Evolutionary conservation across 2,888 invertebrate species (phyloP).

Genomic region (Agrilus cyanescens): DNA sequence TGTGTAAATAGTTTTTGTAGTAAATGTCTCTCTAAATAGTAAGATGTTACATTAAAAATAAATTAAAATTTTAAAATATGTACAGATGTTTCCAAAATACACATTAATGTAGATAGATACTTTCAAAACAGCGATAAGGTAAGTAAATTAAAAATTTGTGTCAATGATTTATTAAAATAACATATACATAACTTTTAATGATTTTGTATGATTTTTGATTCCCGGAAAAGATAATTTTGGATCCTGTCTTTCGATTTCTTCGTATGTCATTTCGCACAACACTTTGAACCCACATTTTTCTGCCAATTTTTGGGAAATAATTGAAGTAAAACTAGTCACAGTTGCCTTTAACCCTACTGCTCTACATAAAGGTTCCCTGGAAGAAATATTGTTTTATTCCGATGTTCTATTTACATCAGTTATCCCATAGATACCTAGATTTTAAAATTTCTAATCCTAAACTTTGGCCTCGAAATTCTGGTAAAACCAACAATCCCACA

Average conservation of each 20-base stretch:
- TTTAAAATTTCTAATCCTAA: conserved; percentile 18
- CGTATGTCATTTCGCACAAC: conserved; percentile 36
- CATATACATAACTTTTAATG: conserved; percentile 4
- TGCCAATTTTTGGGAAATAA: conserved; percentile 40
- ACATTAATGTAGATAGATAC: too few species aligned
- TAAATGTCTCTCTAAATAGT: too few species aligned
- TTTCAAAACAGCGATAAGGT: too few species aligned
- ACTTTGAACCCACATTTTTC: conserved; percentile 39
- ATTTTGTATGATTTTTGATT: conserved; percentile 7
- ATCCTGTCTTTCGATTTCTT: conserved; percentile 32
- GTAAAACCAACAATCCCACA: conserved; percentile 26
- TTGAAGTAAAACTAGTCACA: conserved; percentile 42
- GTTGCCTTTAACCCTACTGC: conserved; percentile 38
- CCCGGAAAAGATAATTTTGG: conserved; percentile 15
- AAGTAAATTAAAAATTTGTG: too few species aligned
- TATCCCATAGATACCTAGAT: conserved; percentile 14
- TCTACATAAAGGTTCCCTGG: conserved; percentile 40
- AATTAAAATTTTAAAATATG: too few species aligned
- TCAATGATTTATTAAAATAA: conserved; percentile 2
- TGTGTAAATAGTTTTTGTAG: too few species aligned
- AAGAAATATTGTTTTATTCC: not conserved
- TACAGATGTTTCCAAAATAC: too few species aligned
- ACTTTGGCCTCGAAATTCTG: conserved; percentile 26
- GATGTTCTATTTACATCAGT: too few species aligned
- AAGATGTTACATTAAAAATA: too few species aligned